These are phyloP conservation scores for Drosophila testacea DNA, from an alignment of 2,888 invertebrate genomes.

Conservation along the genomic window DNA sequence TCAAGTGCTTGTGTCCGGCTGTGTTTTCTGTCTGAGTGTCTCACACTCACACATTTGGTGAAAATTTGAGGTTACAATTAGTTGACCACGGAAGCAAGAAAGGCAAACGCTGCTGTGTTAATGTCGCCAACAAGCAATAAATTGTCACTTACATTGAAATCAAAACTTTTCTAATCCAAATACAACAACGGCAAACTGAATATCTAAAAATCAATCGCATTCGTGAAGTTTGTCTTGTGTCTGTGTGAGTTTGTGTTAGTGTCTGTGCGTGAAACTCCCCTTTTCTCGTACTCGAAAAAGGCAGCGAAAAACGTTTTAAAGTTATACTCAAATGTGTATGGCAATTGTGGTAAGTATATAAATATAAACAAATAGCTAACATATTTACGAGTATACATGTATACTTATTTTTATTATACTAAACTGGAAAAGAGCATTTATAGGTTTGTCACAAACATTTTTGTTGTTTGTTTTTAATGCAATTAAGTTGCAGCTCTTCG, in stretches of 20 bases:
- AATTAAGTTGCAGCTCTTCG: neutral
- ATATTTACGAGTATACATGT: neutral
- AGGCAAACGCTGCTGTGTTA: constrained; percentile 53
- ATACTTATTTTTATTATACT: neutral
- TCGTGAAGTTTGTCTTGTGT: constrained; percentile 34
- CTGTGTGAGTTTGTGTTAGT: constrained; percentile 32
- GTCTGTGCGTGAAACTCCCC: constrained; percentile 60
- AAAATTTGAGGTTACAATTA: constrained; percentile 72
- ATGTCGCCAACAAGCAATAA: constrained; percentile 53
- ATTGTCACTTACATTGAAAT: constrained; percentile 29
- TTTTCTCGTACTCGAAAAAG: constrained; percentile 64
- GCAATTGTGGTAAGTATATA: constrained; percentile 91
- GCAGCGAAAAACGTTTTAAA: constrained; percentile 73
- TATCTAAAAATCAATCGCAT: constrained; percentile 51
- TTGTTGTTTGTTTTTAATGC: constrained; percentile 1
- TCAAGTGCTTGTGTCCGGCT: constrained; percentile 17
- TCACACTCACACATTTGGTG: constrained; percentile 25
- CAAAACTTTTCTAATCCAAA: constrained; percentile 60
- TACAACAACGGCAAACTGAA: constrained; percentile 2
- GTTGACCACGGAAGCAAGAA: constrained; percentile 69
- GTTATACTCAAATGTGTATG: constrained; percentile 90
- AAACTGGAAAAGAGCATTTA: neutral
- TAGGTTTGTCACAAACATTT: neutral
- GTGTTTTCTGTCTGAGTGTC: constrained; percentile 20
- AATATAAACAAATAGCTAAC: neutral